Evolutionary conservation across 2,113 vertebrate species (phyloP), one percentile per base, ranked within the genome.

Genomic region (crab-eating macaque (Macaca fascicularis)): DNA sequence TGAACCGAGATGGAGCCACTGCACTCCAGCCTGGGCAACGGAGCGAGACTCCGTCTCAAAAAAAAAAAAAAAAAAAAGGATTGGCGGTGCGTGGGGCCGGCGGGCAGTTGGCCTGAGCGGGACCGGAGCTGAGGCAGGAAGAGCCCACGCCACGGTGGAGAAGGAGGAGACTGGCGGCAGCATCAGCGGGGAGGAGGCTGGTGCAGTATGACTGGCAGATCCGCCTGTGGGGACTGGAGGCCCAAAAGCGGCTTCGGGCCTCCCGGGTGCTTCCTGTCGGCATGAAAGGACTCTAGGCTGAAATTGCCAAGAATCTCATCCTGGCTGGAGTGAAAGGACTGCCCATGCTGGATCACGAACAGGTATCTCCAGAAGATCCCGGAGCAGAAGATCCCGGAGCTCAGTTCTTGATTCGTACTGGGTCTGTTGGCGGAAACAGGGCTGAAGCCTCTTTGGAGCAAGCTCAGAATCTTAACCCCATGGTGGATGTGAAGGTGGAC

Each of bases 151-250:
- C 96, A 97, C 98, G 96, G 99, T 99, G 98, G 99, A 99, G 98
- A 99, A 99, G 97, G 99, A 99, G 88, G 99, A 99, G 96, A 99
- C 99, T 13, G 93, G 97, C 10, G 98, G 98, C 43, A 97, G 99
- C 94, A 99, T 99, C 97, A 99, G 99, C 69, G 99, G 99, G 97
- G 99, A 99, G 97, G 99, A 99, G 97, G 99, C 99, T 0, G 95
- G 99, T 99, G 0, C 99, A 99, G 95, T 99, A 99, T 93, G 99
- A 99, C 98, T 99, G 99, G 0, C 99, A 99, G 98, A 99, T 99
- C 95, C 99, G 99, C 1, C 97, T 99, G 6, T 99, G 99, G 99
- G 99, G 99, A 9, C 98, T 99, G 43, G 99, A 99, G 97, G 99
- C 99, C 13, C 99, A 99, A 98, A 99, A 99, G 95, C 99, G 99